A percentile compares a stretch with the other conserved stretches of the same genome.
These are phyloP conservation scores for Lynx canadensis DNA, from an alignment of 2,113 vertebrate species.

Conservation along the genomic window DNA sequence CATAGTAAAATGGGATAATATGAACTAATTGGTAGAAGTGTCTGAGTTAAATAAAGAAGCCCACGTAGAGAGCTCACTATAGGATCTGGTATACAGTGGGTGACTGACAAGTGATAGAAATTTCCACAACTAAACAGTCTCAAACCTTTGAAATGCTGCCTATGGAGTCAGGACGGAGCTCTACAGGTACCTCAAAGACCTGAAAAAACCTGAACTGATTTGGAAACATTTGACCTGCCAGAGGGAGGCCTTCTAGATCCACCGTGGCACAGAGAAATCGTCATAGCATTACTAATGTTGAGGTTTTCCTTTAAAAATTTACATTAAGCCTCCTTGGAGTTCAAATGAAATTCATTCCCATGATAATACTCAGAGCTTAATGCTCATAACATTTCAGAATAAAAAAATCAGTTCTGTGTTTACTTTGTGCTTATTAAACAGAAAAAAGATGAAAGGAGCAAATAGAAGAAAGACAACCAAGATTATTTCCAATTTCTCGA, in stretches of 20 bases:
- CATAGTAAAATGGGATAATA: background rate
- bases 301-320: constrained; percentile 60
- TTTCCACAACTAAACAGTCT: background rate
- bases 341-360: constrained; percentile 74
- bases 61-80: background rate
- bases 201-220: background rate
- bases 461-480: constrained; percentile 71
- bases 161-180: background rate
- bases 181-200: background rate
- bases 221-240: constrained; percentile 2
- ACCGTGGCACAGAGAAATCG: background rate
- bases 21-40: background rate
- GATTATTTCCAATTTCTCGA: constrained; percentile 73
- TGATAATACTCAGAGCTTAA: constrained; percentile 76
- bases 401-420: constrained; percentile 75
- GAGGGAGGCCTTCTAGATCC: constrained; percentile 49
- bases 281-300: background rate
- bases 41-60: background rate
- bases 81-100: background rate
- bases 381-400: constrained; percentile 81
- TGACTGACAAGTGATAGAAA: background rate
- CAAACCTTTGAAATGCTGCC: background rate
- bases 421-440: constrained; percentile 82
- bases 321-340: constrained; percentile 63
- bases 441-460: constrained; percentile 79